A percentile compares a stretch with the other conserved stretches of the same genome.
These are phyloP conservation scores for Lophochroa leadbeateri DNA, from an alignment of 2,113 vertebrate genomes.

Conservation along the genomic window DNA sequence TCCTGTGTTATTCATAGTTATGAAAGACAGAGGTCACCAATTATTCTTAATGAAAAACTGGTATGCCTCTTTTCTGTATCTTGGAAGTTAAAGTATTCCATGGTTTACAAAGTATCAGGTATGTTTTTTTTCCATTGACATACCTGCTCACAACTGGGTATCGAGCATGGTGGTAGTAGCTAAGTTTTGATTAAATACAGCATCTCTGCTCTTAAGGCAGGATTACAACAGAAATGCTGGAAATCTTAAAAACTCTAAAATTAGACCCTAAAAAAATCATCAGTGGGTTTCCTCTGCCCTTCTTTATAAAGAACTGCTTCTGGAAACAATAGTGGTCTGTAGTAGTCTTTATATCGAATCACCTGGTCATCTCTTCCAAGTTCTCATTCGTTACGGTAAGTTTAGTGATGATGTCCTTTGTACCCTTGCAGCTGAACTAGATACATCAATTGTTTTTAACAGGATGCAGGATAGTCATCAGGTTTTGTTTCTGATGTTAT, in stretches of 20 bases:
- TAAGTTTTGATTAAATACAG: not conserved
- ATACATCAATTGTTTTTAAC: not conserved
- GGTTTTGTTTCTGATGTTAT: not conserved
- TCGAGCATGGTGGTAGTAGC: not conserved
- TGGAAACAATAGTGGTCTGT: not conserved
- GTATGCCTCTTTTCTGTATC: not conserved
- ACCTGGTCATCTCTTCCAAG: not conserved
- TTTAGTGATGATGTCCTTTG: not conserved
- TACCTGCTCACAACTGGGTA: not conserved
- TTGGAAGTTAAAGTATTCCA: not conserved
- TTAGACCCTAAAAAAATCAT: not conserved
- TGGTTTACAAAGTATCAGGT: not conserved
- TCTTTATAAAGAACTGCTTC: not conserved
- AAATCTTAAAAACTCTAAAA: not conserved
- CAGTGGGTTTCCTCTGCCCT: not conserved
- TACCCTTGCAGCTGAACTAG: not conserved
- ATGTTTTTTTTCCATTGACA: not conserved
- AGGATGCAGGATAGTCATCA: not conserved
- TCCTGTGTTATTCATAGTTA: not conserved
- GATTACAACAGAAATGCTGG: not conserved
- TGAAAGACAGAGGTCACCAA: conserved; percentile 15
- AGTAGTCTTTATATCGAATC: not conserved
- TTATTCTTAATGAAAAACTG: not conserved
- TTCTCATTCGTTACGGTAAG: not conserved
- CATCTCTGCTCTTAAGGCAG: not conserved